Base-by-base conservation (phyloP, 1,140 invertebrate genomes). In the Drosophila orena region DNA sequence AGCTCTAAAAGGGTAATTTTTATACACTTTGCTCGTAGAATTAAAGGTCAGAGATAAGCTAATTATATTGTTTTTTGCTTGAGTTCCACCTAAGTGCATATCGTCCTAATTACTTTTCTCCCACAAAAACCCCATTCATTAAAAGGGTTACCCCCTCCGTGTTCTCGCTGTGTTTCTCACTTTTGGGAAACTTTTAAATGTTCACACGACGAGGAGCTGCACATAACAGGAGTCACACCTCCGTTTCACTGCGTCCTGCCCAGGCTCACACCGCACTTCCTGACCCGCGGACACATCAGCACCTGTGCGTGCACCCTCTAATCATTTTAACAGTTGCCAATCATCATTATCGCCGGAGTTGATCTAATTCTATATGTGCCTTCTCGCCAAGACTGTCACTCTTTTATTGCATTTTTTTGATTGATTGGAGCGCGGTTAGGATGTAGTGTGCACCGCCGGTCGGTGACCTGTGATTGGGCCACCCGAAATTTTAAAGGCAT, bases 261-360 rank as follows among this genome's bases (percentile, higher is more conserved):
- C 15, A 15, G 4, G 35, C 20, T 15, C 22, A n/a, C 37, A 35
- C 24, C 42, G 22, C 17, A 34, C 38, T 17, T 24, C 0, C 6
- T 46, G 4, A 24, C 34, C 11, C 17, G 12, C 37, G 34, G 47
- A 10, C 34, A 77, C 37, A 55, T 40, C 47, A 53, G 52, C 47
- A 53, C 38, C 58, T 49, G 60, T 69, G 54, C 58, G 56, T 69
- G 54, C 58, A 56, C 75, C 65, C 79, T 83, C 52, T 83, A 83
- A 83, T 83, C 70, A 83, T 78, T 78, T 83, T 78, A 81, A 83
- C 73, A 80, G 73, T 80, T 81, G 79, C 75, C 80, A 81, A 81
- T 78, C 80, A 78, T 83, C 79, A 83, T 83, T 83, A 83, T 70
- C 58, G 70, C 44, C 38, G 47, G 47, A 20, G 56, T 52, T 35